Conservation (phyloP, 2,113 vertebrate species). For the Corythornis cristatus region DNA sequence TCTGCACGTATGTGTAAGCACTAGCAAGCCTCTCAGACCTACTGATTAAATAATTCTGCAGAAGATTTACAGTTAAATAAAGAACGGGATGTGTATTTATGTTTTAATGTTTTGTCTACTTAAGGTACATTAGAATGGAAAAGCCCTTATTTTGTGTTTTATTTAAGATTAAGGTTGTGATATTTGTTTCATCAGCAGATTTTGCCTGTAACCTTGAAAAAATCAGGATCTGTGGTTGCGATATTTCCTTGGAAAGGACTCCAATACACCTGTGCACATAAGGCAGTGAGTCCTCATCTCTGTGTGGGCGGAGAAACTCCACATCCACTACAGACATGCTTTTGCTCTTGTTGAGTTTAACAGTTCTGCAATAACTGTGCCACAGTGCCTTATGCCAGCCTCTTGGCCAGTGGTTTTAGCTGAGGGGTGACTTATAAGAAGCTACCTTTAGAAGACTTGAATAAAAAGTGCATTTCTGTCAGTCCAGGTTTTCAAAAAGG, state of each 20-base stretch:
- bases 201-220: not conserved
- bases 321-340: not conserved
- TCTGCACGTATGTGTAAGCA: not conserved
- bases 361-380: not conserved
- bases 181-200: not conserved
- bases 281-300: not conserved
- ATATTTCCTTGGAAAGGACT: not conserved
- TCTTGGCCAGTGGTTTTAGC: not conserved
- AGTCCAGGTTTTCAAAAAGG: not conserved
- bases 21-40: not conserved
- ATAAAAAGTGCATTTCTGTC: not conserved
- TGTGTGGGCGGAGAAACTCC: not conserved
- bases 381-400: accelerated
- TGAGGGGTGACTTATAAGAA: not conserved
- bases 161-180: not conserved
- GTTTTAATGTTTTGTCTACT: not conserved
- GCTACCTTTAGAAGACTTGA: not conserved
- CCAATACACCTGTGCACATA: no score
- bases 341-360: not conserved
- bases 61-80: not conserved
- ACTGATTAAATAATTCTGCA: not conserved
- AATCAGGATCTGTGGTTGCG: not conserved
- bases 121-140: not conserved
- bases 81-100: not conserved
- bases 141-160: not conserved